Evolutionary conservation across 1,140 invertebrate species (phyloP).

Genomic region (Pemphigus obesinymphae): DNA sequence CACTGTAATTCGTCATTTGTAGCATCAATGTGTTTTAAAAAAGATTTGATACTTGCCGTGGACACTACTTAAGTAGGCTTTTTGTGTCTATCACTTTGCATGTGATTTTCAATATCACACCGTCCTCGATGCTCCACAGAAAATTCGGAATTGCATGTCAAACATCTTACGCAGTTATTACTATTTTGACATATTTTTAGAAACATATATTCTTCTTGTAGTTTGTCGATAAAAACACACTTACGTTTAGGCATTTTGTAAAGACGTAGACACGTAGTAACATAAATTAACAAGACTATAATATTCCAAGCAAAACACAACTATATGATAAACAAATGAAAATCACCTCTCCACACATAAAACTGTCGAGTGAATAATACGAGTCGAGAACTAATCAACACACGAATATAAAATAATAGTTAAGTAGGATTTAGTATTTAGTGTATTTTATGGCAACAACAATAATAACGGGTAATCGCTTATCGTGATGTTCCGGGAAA

Average conservation of each 20-base stretch:
- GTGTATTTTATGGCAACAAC: slow-evolving; percentile 1
- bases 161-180: not conserved
- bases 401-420: not conserved
- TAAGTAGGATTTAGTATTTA: not conserved
- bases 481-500: not conserved
- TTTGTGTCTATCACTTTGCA: not conserved
- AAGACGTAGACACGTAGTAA: not conserved
- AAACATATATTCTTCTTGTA: not conserved
- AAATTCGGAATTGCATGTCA: not conserved
- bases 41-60: not conserved
- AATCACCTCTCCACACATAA: not conserved
- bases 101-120: slow-evolving; percentile 8
- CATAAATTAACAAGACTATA: not conserved
- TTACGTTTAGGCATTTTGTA: slow-evolving; percentile 5
- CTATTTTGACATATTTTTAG: not conserved
- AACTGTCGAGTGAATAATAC: not conserved
- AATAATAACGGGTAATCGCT: not conserved
- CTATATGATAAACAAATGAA: not conserved
- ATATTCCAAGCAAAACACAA: not conserved
- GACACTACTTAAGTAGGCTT: not conserved
- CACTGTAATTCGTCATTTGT: not conserved
- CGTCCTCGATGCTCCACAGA: not conserved
- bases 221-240: slow-evolving; percentile 1
- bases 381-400: not conserved
- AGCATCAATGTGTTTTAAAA: not conserved